A percentile compares a stretch with the other conserved stretches of the same genome.
Conservation (phyloP, 30 jellyfish, hydroid and myxozoan species). For the Cassiopea xamachana region DNA sequence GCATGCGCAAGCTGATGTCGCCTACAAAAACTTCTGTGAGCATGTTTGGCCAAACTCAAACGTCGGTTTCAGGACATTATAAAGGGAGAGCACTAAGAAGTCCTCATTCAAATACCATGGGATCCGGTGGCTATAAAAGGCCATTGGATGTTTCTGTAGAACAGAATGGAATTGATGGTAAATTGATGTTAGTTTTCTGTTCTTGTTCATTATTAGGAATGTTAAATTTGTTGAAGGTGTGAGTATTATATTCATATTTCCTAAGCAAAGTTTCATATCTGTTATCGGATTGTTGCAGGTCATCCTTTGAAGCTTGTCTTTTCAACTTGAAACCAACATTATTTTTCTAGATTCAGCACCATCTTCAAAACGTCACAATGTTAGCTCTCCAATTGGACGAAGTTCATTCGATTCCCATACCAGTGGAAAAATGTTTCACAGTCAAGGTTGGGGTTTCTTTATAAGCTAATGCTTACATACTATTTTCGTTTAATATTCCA, state of each 20-base stretch:
- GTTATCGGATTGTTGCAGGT: not conserved
- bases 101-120: slow-evolving; percentile 59
- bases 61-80: slow-evolving; percentile 78
- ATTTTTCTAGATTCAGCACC: slow-evolving; percentile 68
- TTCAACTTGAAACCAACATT: not conserved
- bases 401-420: slow-evolving; percentile 82
- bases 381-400: slow-evolving; percentile 90
- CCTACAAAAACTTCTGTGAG: slow-evolving; percentile 72
- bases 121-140: slow-evolving; percentile 79
- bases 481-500: no score
- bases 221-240: no score
- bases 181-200: not conserved
- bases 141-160: slow-evolving; percentile 83
- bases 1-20: slow-evolving; percentile 80
- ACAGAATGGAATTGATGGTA: slow-evolving; percentile 82
- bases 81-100: slow-evolving; percentile 85
- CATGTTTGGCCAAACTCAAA: slow-evolving; percentile 80
- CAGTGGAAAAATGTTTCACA: slow-evolving; percentile 90
- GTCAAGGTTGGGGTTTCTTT: slow-evolving; percentile 66
- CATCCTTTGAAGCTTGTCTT: not conserved
- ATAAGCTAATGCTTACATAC: no score
- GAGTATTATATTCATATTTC: no score
- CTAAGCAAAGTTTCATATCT: not conserved
- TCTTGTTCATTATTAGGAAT: not conserved
- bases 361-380: slow-evolving; percentile 84